A percentile compares a stretch with the other conserved stretches of the same genome.
Conservation (phyloP, 2,888 invertebrate species). For the Oxytorus armatus region DNA sequence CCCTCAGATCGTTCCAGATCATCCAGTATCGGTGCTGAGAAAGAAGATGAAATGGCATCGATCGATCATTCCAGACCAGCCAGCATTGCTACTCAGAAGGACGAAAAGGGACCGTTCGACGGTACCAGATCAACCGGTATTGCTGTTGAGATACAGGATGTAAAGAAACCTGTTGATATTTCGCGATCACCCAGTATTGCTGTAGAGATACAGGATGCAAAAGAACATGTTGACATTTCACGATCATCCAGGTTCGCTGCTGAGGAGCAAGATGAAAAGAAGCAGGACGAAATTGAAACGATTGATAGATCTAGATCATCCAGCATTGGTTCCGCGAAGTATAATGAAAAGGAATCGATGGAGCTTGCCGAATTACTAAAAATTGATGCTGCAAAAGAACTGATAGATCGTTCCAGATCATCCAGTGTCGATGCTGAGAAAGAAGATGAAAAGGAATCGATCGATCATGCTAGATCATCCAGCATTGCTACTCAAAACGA, state of each 20-base stretch:
- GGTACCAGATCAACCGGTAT: too few relatives aligned
- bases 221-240: slow-evolving; percentile 11
- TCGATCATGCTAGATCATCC: slow-evolving; percentile 44
- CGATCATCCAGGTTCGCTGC: slow-evolving; percentile 35
- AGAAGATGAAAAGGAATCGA: slow-evolving; percentile 44
- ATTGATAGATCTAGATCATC: slow-evolving; percentile 16
- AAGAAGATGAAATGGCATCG: slow-evolving; percentile 52
- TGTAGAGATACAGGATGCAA: slow-evolving; percentile 16
- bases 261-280: slow-evolving; percentile 31
- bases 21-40: slow-evolving; percentile 12
- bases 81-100: too few relatives aligned
- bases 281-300: not conserved
- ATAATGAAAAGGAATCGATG: too few relatives aligned
- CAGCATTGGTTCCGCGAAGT: slow-evolving; percentile 55
- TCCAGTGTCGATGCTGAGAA: slow-evolving; percentile 11
- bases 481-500: slow-evolving; percentile 37
- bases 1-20: slow-evolving; percentile 18
- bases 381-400: too few relatives aligned
- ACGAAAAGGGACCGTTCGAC: too few relatives aligned
- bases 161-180: too few relatives aligned
- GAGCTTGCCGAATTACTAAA: too few relatives aligned
- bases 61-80: slow-evolving; percentile 35
- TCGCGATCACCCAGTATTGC: too few relatives aligned
- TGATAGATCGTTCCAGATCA: slow-evolving; percentile 8
- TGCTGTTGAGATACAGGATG: too few relatives aligned